Conservation (phyloP, 2,888 invertebrate genomes). For the Macroteleia sp. region DNA sequence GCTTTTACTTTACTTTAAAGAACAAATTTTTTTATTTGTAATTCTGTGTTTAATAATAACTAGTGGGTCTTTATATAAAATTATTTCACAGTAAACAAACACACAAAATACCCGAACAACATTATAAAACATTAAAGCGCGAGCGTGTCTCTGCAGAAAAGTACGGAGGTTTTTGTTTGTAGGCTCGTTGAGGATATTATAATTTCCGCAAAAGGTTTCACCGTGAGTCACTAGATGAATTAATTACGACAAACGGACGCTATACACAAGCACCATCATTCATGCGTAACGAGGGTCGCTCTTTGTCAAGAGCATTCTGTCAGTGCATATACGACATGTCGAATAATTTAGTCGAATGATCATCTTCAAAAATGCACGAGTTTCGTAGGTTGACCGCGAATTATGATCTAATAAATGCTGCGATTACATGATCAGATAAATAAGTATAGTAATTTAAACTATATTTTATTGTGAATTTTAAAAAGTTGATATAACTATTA, state of each 20-base stretch:
- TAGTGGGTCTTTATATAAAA: background rate
- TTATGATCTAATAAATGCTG: too few relatives aligned
- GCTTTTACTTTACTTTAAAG: too few relatives aligned
- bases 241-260: conserved; percentile 51
- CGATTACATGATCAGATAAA: too few relatives aligned
- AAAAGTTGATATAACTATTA: too few relatives aligned
- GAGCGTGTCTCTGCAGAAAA: conserved; percentile 1
- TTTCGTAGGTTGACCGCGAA: conserved; percentile 34
- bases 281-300: conserved; percentile 63
- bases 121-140: background rate
- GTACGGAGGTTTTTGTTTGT: conserved; percentile 29
- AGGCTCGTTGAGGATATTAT: conserved; percentile 48
- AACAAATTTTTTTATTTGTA: too few relatives aligned
- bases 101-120: background rate
- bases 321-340: conserved; percentile 55
- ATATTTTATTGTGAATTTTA: too few relatives aligned
- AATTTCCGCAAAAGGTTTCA: conserved; percentile 57
- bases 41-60: background rate
- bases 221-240: conserved; percentile 60
- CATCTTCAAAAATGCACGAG: conserved; percentile 53
- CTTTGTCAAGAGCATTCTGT: conserved; percentile 58
- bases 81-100: conserved; percentile 5
- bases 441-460: too few relatives aligned
- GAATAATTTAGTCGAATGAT: conserved; percentile 57
- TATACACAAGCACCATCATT: conserved; percentile 52